Percentiles rank a stretch among this genome's conserved stretches.
Conservation (phyloP, 2,113 vertebrate species). For the Tupaia chinensis region DNA sequence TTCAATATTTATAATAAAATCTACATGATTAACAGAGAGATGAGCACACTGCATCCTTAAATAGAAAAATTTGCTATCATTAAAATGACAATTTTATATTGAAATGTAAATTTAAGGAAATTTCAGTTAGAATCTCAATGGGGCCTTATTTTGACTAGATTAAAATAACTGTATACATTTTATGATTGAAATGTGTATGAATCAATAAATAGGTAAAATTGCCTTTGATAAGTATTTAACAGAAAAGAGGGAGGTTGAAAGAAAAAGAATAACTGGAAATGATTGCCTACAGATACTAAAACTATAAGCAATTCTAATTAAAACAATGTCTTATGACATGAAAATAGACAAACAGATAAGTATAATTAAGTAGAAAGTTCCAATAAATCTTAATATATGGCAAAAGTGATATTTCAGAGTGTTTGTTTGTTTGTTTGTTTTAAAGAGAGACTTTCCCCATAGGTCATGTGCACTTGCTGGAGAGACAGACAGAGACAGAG, state of each 20-base stretch:
- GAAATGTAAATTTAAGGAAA: conserved; percentile 29
- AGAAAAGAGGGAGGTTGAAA: neutral
- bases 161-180: neutral
- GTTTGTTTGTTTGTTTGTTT: no score
- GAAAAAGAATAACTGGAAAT: neutral
- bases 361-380: neutral
- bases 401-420: neutral
- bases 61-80: neutral
- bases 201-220: neutral
- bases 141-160: neutral
- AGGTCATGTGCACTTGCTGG: no score
- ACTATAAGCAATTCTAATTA: neutral
- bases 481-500: no score
- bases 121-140: neutral
- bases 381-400: neutral
- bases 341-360: neutral
- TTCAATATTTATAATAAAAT: conserved; percentile 29
- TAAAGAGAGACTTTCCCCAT: no score
- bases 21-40: neutral
- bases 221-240: neutral
- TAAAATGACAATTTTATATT: neutral
- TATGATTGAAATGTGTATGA: neutral
- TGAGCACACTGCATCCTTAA: neutral
- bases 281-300: neutral
- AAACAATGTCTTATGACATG: neutral